Percentiles rank a stretch among this genome's conserved stretches.
These are phyloP conservation scores for Lasioglossum malachurum DNA, from an alignment of 2,888 invertebrate genomes.

Conservation along the genomic window DNA sequence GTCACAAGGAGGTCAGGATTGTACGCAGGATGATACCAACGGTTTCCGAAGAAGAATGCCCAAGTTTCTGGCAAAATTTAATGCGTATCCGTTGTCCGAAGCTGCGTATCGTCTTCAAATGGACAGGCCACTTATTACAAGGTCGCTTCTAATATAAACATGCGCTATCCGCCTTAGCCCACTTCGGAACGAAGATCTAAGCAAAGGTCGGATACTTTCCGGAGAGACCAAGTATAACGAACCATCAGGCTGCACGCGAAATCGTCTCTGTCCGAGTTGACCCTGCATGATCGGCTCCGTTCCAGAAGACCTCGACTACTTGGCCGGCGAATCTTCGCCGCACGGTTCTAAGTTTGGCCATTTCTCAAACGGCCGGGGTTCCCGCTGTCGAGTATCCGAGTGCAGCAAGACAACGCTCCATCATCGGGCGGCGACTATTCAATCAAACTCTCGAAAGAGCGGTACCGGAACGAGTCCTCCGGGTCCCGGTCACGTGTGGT, in stretches of 20 bases:
- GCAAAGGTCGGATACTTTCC: no score
- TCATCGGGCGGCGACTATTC: slow-evolving; percentile 32
- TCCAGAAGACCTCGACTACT: background rate
- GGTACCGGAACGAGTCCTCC: slow-evolving; percentile 26
- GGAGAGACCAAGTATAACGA: background rate
- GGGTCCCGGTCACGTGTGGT: slow-evolving; percentile 56
- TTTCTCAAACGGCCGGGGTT: slow-evolving; percentile 16
- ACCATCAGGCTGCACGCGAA: background rate
- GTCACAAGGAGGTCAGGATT: no score
- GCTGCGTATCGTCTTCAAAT: no score
- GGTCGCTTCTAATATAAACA: no score
- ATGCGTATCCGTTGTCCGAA: no score
- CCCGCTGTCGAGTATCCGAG: slow-evolving; percentile 3
- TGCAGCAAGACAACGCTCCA: slow-evolving; percentile 25
- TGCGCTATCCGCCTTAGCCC: no score
- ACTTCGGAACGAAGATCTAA: no score
- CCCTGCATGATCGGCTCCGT: background rate
- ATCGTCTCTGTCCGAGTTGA: background rate
- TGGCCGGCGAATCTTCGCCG: background rate
- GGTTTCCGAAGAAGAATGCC: no score
- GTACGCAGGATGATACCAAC: no score
- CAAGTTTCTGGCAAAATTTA: no score
- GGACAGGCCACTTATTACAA: no score
- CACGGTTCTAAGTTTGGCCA: slow-evolving; percentile 6
- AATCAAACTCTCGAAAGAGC: slow-evolving; percentile 39